These are phyloP conservation scores for Sycophila texana DNA, from an alignment of 2,888 invertebrate genomes.

Conservation along the genomic window DNA sequence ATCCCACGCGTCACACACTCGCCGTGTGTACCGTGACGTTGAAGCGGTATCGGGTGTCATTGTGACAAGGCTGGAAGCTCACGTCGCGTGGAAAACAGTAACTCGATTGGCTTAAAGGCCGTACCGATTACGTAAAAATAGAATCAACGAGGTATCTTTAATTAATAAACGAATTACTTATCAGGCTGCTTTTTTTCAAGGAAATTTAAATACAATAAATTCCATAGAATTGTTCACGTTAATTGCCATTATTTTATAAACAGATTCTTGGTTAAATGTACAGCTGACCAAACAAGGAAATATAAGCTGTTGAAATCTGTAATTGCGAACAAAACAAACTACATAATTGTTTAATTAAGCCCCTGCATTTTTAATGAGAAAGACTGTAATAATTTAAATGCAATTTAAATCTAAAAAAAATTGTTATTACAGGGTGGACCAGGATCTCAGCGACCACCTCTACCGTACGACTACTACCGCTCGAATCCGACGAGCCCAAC, in stretches of 20 bases:
- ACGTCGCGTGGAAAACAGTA: constrained; percentile 17
- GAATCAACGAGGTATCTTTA: not conserved
- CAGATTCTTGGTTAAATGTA: too few species aligned
- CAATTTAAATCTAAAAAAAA: not conserved
- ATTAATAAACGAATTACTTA: too few species aligned
- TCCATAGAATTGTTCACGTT: too few species aligned
- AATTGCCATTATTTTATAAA: too few species aligned
- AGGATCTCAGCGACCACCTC: constrained; percentile 60
- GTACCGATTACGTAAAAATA: constrained; percentile 22
- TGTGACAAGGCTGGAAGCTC: constrained; percentile 35
- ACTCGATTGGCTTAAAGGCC: constrained; percentile 31
- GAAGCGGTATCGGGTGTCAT: constrained; percentile 34
- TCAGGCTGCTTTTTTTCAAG: too few species aligned
- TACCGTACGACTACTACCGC: constrained; percentile 78
- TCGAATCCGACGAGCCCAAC: constrained; percentile 88
- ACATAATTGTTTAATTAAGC: not conserved
- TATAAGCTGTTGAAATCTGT: too few species aligned
- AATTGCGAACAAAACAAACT: too few species aligned
- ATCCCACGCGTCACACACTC: not conserved
- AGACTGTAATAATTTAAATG: not conserved
- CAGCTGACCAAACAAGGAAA: too few species aligned
- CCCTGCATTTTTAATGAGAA: too few species aligned
- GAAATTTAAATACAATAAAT: too few species aligned
- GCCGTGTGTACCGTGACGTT: constrained; percentile 12
- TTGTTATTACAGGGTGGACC: constrained; percentile 37